A percentile compares a stretch with the other conserved stretches of the same genome.
These are phyloP conservation scores for Sebastes fasciatus DNA, from an alignment of 2,113 vertebrate genomes.

Conservation along the genomic window DNA sequence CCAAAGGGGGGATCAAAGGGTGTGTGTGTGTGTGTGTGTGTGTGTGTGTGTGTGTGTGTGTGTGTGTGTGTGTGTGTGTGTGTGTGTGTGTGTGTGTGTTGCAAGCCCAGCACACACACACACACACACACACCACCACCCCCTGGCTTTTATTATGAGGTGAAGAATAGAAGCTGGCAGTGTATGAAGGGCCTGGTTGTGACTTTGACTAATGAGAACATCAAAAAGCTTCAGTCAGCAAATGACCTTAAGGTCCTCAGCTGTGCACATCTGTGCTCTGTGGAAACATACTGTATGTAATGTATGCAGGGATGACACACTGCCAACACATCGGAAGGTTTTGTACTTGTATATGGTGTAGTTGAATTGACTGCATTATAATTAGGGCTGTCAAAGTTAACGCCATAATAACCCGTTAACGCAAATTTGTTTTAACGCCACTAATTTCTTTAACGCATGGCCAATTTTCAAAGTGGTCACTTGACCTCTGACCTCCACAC, in stretches of 20 bases:
- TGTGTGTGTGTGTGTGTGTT: not conserved
- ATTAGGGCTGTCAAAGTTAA: too few species aligned
- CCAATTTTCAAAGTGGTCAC: too few species aligned
- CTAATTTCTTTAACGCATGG: too few species aligned
- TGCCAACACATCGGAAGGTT: not conserved
- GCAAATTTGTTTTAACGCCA: too few species aligned
- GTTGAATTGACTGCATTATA: too few species aligned
- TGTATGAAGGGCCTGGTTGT: slow-evolving; percentile 31
- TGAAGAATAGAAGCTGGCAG: slow-evolving; percentile 72
- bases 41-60: not conserved
- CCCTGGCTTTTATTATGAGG: slow-evolving; percentile 65
- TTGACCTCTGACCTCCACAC: too few species aligned
- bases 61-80: too few species aligned
- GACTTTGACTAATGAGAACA: slow-evolving; percentile 60
- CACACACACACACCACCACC: not conserved
- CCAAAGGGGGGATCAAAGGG: slow-evolving; percentile 55
- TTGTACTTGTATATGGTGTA: not conserved
- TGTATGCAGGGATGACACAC: too few species aligned
- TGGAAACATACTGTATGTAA: not conserved
- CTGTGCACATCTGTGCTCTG: not conserved
- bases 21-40: not conserved
- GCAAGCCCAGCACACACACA: not conserved
- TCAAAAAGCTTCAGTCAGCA: slow-evolving; percentile 36
- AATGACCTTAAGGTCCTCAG: not conserved
- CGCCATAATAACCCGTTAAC: too few species aligned